Conservation (phyloP, 2,797 vertebrate genomes). For the Eurystomus glaucurus region DNA sequence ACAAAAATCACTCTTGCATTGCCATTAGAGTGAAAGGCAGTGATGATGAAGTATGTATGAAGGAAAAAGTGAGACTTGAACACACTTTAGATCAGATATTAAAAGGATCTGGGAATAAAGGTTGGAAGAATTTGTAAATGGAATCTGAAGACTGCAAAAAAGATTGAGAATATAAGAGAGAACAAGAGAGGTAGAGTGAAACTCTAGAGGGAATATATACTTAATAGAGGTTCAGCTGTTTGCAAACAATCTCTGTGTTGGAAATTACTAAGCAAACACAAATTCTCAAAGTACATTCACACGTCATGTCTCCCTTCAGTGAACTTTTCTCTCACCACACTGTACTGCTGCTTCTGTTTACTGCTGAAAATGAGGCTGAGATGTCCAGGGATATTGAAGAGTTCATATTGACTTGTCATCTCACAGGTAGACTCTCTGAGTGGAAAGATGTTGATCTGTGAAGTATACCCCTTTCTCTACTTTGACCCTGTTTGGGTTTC, state of each 20-base stretch:
- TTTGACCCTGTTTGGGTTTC: not conserved
- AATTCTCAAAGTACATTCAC: not conserved
- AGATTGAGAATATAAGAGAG: not conserved
- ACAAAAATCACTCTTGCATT: not conserved
- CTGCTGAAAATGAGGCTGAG: not conserved
- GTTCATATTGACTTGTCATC: not conserved
- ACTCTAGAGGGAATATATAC: not conserved
- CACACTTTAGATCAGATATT: not conserved
- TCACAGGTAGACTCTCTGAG: not conserved
- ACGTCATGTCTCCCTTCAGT: not conserved
- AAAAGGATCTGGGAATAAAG: constrained; percentile 39
- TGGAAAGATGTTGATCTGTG: not conserved
- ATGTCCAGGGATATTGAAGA: not conserved
- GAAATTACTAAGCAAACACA: not conserved
- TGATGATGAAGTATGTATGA: not conserved
- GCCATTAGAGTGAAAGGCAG: not conserved
- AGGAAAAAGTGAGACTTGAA: constrained; percentile 9
- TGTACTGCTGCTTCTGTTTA: not conserved
- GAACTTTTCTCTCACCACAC: not conserved
- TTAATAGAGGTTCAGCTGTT: not conserved
- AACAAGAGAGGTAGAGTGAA: not conserved
- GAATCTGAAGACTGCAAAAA: not conserved
- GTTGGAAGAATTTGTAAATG: constrained; percentile 10
- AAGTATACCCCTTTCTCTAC: not conserved
- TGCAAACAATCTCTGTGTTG: not conserved